Evolutionary conservation across 2,888 invertebrate genomes (phyloP), one percentile per base, ranked within the genome.

Genomic region (Muschampia plurimacula): DNA sequence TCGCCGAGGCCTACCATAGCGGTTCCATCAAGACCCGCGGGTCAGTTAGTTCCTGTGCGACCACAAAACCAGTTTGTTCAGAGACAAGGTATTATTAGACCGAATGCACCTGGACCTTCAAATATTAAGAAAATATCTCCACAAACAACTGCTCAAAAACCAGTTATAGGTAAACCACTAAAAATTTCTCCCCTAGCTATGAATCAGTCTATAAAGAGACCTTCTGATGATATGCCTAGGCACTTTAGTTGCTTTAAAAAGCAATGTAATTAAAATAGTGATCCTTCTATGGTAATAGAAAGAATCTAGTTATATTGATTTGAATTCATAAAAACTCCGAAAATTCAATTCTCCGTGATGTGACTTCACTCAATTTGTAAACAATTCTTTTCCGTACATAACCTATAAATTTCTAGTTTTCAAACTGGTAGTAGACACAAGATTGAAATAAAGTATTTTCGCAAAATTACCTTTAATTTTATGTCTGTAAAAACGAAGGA

Each of bases 231-330:
- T 55, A 41, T 77, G 4, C 73, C 81, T 8, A 89, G 88, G 10
- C 89, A 88, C 65, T 92, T 91, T 67, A 89, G 89, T 81, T 90
- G 89, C 80, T 92, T 93, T 76, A 94, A 93, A 79, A 93, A 90
- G 78, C 87, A 32, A 32, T 32, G 32, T 32, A 32, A 32, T 32
- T 90, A 13, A 93, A 91, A 77, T 92, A 93, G 79, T 89, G 5
- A 85, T 88, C 86, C 89, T 5, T 83, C 80, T 39, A 78, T 86
- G 52, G 91, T 90, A 22, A 22, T 22, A 22, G 22, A 22, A 22
- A 22, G 22, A 32, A 32, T 32, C 3, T 32, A 2, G 32, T 32
- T 32, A 32, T 32, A 32, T 22, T 32, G 3, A 3, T 32, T 32
- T 32, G 32, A 32, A 32, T 1, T 32, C 32, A 32, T 32, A 32